phyloP scores from a whole-genome alignment of 1,140 invertebrate genomes.

The Telenomus remus region DNA sequence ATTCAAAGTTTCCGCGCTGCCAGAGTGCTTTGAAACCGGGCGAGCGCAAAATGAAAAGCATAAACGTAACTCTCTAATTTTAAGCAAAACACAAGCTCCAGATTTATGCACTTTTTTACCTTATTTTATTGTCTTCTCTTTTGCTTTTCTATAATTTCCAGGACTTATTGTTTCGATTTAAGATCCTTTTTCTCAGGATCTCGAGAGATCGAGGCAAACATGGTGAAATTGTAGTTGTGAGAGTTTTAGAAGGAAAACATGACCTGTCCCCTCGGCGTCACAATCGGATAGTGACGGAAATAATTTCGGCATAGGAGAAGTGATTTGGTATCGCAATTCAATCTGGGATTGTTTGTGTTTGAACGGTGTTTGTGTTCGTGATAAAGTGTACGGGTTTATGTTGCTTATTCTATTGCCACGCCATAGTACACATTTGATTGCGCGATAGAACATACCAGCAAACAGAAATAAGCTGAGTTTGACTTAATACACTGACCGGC shows the following conservation, averaged over 20 bases:
- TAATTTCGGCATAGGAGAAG: conserved; percentile 3
- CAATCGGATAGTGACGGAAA: conserved; percentile 8
- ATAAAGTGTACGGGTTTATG: conserved; percentile 34
- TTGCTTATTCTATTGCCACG: conserved; percentile 25
- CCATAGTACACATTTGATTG: conserved; percentile 38
- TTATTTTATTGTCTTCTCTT: neutral
- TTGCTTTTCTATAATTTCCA: too few relatives aligned
- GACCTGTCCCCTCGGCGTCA: neutral
- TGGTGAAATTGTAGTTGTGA: too few relatives aligned
- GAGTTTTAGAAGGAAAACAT: neutral
- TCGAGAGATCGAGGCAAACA: too few relatives aligned
- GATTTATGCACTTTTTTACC: neutral
- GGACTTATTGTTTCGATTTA: too few relatives aligned
- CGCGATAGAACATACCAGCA: conserved; percentile 19
- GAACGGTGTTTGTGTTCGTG: conserved; percentile 19
- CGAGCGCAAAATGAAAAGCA: conserved; percentile 9
- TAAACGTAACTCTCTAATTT: neutral
- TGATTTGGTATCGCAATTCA: conserved; percentile 33
- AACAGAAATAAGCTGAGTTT: conserved; percentile 17
- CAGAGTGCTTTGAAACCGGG: conserved; percentile 18
- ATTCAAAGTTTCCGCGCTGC: conserved; percentile 35
- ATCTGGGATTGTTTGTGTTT: conserved; percentile 42
- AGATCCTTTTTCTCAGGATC: too few relatives aligned
- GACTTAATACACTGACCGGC: conserved; percentile 17
- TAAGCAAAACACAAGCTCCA: too few relatives aligned